Evolutionary conservation across 1,140 invertebrate species (phyloP), one percentile per base, ranked within the genome.

Genomic region (Coptotermes formosanus): DNA sequence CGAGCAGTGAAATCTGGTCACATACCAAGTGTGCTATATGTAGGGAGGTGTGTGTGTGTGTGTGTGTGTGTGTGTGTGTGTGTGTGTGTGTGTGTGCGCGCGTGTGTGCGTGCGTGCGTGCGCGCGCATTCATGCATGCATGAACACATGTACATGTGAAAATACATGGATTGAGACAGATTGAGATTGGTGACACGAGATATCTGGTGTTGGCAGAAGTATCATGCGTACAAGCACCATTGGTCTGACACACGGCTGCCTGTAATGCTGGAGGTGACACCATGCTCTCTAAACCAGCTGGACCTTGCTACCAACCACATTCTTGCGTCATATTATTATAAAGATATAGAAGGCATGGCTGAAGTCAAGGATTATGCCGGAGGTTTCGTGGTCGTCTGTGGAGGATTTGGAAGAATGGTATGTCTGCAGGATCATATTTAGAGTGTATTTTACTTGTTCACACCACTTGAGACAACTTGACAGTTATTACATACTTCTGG

Each of bases 221-320:
- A 96, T 91, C 95, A 96, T 93, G 97, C 96, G 19, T 97, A 96
- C 90, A 99, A 99, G 92, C 95, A 97, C 89, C 98, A 98, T 89
- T 99, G 98, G 98, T 98, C 97, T 85, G 97, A 98, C 83, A 96
- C 95, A 83, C 93, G 95, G 87, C 92, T 98, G 55, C 97, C 97
- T 8, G 94, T 98, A 30, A 93, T 97, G 14, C 92, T 99, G 85
- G 97, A 98, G 93, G 95, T 99, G 1, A 97, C 96, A 45, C 94
- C 97, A 16, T 96, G 95, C 89, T 97, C 97, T 84, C 90, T 99
- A 43, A 96, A 98, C 90, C 98, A 99, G 91, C 91, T 98, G 64
- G 97, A 99, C 91, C 94, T 96, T 82, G 94, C 95, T 9, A 97
- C 95, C 21, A 96, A 96, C 88, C 93, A 94, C 88, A 89, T 96